Base-by-base conservation (phyloP, 2,797 vertebrate genomes). In the Sebastes iracundus region DNA sequence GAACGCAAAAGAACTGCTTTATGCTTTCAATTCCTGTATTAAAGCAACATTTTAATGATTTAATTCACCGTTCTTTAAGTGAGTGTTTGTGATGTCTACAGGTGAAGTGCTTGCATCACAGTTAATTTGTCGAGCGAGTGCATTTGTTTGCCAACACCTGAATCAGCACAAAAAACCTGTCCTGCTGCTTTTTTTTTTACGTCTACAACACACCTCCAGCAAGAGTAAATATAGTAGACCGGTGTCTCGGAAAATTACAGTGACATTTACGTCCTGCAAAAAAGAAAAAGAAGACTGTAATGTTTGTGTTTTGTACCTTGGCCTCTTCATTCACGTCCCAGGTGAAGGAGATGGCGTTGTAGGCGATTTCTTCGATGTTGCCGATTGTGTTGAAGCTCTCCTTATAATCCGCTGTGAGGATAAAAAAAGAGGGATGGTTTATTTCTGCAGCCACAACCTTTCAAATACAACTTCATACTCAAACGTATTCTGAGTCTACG, bases 261-360 rank as follows among this genome's bases (percentile, higher is more conserved):
- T 80, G 78, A 68, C 72, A 79, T 87, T 66, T 25, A 82, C 71
- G 12, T 58, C 27, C 25, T 25, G 10, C 8, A 59, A 52, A 42
- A 30, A 27, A 5, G 66, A 14, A 58, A n/a, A 64, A 16, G 3
- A 5, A 14, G 42, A 38, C 8, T 11, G 5, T 46, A 52, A 66
- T 42, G 58, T 71, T 68, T 64, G 12, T 49, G n/a, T 46, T 77
- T 81, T 72, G 94, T 92, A 99, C 98, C 97, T 99, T 99, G 10
- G 98, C 98, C 85, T 99, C 98, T 86, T 99, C 98, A 1, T 99
- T 99, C 86, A 99, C 96, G 8, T 99, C 98, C 98, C 98, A 99
- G 88, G 98, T 99, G 92, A 99, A 99, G 87, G 98, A 99, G 81
- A 99, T 97, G 20, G 98, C 98, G 52, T 99, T 99, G 90, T 99